These are phyloP conservation scores for Lichenostomus cassidix DNA, from an alignment of 2,113 vertebrate species.

Conservation along the genomic window DNA sequence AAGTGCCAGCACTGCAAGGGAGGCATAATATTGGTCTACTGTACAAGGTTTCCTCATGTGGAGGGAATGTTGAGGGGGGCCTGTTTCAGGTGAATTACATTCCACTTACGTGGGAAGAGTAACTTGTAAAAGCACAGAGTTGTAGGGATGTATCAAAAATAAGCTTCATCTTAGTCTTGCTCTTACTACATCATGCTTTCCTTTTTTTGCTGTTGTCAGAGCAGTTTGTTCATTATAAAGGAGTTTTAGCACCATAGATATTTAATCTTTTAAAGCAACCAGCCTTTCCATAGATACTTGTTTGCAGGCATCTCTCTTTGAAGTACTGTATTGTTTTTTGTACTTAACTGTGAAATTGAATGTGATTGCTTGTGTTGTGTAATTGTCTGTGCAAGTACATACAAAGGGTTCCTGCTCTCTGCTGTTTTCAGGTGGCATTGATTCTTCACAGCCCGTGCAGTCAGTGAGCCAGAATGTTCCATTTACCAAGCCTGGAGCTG, in stretches of 20 bases:
- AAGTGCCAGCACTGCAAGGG: background rate
- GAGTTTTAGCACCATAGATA: background rate
- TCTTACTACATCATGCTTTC: background rate
- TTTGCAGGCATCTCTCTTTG: background rate
- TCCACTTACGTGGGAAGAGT: background rate
- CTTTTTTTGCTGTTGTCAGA: background rate
- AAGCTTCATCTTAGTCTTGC: background rate
- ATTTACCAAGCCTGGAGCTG: slow-evolving; percentile 29
- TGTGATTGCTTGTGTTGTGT: background rate
- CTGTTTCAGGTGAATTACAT: background rate
- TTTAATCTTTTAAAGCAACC: background rate
- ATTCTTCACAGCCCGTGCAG: slow-evolving; percentile 39
- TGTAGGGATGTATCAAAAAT: background rate
- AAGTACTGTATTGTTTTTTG: background rate
- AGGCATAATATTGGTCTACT: background rate
- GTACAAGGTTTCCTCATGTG: background rate
- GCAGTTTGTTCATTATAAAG: background rate
- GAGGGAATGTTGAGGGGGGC: background rate
- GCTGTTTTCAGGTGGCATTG: slow-evolving; percentile 46
- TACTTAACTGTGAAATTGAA: background rate
- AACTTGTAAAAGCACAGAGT: background rate
- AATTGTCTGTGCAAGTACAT: background rate
- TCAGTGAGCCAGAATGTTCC: slow-evolving; percentile 55
- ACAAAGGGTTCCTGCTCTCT: slow-evolving; percentile 28
- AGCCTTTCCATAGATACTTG: background rate